Conservation (phyloP, 2,797 vertebrate genomes). For the Channallabes apus region DNA sequence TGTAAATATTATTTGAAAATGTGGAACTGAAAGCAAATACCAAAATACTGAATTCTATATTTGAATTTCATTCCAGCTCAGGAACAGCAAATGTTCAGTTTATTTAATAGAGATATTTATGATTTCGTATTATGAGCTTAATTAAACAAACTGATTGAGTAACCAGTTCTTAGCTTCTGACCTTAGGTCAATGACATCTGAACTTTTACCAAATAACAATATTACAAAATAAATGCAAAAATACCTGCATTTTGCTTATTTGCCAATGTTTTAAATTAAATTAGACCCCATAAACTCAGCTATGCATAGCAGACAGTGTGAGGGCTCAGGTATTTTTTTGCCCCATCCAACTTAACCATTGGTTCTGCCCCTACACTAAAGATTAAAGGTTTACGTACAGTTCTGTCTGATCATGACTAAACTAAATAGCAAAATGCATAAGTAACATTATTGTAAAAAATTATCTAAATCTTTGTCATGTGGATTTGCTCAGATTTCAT, state of each 20-base stretch:
- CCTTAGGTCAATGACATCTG: neutral
- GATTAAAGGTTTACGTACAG: neutral
- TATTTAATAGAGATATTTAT: neutral
- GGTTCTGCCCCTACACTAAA: neutral
- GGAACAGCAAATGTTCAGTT: conserved; percentile 8
- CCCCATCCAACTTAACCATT: neutral
- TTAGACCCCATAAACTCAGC: neutral
- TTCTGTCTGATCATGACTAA: neutral
- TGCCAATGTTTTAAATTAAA: neutral
- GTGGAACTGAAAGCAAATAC: neutral
- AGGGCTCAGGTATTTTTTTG: neutral
- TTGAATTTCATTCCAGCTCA: neutral
- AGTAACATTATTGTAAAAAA: neutral
- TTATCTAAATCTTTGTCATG: neutral
- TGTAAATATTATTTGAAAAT: neutral
- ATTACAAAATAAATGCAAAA: neutral
- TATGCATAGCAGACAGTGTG: neutral
- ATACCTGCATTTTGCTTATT: neutral
- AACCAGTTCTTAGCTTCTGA: neutral
- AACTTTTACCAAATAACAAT: too few relatives aligned
- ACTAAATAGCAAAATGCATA: neutral
- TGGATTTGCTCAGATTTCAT: neutral
- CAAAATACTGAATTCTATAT: neutral
- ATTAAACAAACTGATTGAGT: neutral
- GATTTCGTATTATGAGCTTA: neutral